phyloP scores from a whole-genome alignment of 2,113 vertebrate genomes.

The Cynopterus brachyotis region DNA sequence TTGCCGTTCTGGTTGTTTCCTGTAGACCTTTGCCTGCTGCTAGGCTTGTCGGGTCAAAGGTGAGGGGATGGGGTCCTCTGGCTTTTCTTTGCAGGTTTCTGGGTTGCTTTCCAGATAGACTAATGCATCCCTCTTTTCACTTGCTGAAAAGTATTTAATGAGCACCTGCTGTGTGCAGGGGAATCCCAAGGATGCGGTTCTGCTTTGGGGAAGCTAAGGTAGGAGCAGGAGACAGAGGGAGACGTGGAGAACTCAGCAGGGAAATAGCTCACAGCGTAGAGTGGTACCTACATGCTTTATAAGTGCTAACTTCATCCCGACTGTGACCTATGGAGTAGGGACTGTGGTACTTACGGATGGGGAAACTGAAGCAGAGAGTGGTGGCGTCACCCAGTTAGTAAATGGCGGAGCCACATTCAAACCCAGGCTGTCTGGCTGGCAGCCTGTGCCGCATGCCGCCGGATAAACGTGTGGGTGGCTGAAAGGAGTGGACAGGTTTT shows the following conservation, averaged over 20 bases:
- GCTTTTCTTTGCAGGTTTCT: not conserved
- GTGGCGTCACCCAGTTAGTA: not conserved
- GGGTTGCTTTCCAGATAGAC: not conserved
- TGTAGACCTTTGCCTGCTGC: not conserved
- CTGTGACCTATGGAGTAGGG: not conserved
- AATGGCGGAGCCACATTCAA: not conserved
- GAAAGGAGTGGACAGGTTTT: not conserved
- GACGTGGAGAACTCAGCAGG: not conserved
- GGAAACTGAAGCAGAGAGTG: not conserved
- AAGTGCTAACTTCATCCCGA: not conserved
- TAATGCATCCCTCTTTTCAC: not conserved
- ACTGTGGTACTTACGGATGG: not conserved
- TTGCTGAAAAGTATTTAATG: not conserved
- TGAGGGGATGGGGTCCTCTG: not conserved
- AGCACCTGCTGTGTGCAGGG: fast-evolving
- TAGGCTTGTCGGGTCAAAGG: not conserved
- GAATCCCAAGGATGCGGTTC: not conserved
- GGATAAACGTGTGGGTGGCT: not conserved
- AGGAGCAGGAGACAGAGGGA: not conserved
- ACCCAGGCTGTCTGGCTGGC: not conserved
- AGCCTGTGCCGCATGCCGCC: not conserved
- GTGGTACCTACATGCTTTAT: not conserved
- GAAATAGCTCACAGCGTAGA: not conserved
- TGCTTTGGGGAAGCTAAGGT: not conserved
- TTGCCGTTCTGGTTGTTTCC: not conserved